Conservation (phyloP, 1,140 invertebrate genomes). For the Scaptomyza montana region DNA sequence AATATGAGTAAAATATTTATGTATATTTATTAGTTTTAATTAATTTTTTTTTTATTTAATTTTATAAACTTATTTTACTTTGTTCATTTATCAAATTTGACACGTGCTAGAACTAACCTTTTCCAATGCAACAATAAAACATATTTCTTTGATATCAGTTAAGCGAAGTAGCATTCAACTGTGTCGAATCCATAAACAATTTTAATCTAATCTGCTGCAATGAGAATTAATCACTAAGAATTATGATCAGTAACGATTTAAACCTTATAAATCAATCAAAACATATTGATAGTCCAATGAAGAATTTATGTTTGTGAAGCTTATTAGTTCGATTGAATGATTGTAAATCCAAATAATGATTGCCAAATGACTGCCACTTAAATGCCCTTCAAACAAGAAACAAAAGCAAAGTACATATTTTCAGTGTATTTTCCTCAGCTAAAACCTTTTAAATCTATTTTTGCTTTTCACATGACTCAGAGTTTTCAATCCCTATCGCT, state of each 20-base stretch:
- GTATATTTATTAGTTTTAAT: too few relatives aligned
- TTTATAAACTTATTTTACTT: too few relatives aligned
- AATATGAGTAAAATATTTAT: too few relatives aligned
- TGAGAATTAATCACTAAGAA: conserved; percentile 31
- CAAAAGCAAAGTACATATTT: too few relatives aligned
- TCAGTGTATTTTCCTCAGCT: too few relatives aligned
- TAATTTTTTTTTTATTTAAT: too few relatives aligned
- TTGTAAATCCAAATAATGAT: conserved; percentile 30
- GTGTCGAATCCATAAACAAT: conserved; percentile 55
- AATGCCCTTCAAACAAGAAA: too few relatives aligned
- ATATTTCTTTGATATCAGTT: conserved; percentile 6
- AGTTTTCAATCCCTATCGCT: conserved; percentile 33
- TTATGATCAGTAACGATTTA: conserved; percentile 64
- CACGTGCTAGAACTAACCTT: conserved; percentile 48
- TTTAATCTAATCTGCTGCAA: conserved; percentile 60
- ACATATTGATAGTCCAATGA: conserved; percentile 64
- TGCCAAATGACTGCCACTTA: neutral
- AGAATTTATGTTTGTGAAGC: conserved; percentile 56
- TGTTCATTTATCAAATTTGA: neutral
- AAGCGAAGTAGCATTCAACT: neutral
- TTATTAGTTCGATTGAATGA: conserved; percentile 29
- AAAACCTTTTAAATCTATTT: too few relatives aligned
- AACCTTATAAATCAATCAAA: conserved; percentile 70
- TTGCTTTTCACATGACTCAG: conserved; percentile 26
- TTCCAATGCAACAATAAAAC: conserved; percentile 37